Base-by-base conservation (phyloP, 2,797 vertebrate species). In the Galagoides demidoff region DNA sequence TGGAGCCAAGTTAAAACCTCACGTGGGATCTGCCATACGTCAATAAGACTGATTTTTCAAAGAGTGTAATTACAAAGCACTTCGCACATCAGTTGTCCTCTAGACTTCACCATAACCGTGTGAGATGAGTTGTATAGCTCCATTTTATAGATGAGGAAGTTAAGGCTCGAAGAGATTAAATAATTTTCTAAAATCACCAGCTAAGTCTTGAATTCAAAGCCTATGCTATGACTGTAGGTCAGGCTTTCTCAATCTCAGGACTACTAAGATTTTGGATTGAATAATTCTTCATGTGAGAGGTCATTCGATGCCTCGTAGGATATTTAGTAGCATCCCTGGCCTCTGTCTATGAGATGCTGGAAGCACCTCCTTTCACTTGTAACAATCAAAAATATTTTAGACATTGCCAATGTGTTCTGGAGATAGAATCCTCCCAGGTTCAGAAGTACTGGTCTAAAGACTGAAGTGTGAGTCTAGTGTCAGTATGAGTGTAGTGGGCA, bases 81-180 rank as follows among this genome's bases (percentile, higher is more conserved):
- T 95, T 94, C 88, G 63, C 78, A 39, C 13, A 88, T 73, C 17
- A 49, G 0, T 89, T 86, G 23, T 45, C 43, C 74, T 89, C 89
- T 64, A 88, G 34, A 93, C 43, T 52, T 81, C 77, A 81, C 52
- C 31, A 8, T 77, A 77, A 61, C 63, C 25, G 92, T 11, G 5
- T 87, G 31, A 61, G 17, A 37, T 96, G 37, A 85, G 5, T 84
- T 79, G 12, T 84, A 39, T 95, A 85, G 57, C 61, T 93, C 39
- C 64, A 68, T 97, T 81, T 92, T 87, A n/a, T 49, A 83, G n/a
- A 39, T 59, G 22, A 90, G 68, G 73, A 95, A 95, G 79, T 74
- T 76, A 45, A 95, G 81, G 31, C 61, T 81, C 77, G 61, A 55
- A 55, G n/a, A 93, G 19, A 8, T 78, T 43, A 79, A 76, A 31